Conservation (phyloP, 1,140 invertebrate species). For the Camponotus floridanus region DNA sequence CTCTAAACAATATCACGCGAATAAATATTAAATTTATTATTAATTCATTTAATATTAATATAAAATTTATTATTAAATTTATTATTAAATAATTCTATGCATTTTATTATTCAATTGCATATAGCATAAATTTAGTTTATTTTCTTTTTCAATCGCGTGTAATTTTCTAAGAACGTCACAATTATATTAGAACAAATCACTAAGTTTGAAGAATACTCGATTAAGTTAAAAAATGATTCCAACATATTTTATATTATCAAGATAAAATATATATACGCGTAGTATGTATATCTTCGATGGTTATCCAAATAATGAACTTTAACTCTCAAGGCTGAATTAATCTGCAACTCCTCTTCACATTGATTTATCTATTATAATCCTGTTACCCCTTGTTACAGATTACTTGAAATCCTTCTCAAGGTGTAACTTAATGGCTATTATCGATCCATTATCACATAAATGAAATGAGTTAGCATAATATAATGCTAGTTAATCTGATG, state of each 20-base stretch:
- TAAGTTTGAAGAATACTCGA: not conserved
- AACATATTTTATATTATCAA: not conserved
- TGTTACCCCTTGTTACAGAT: not conserved
- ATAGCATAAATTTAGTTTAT: not conserved
- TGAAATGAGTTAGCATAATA: not conserved
- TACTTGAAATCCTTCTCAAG: not conserved
- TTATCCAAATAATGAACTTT: conserved; percentile 26
- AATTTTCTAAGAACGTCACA: not conserved
- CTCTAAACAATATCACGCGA: not conserved
- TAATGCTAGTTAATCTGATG: not conserved
- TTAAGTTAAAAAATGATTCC: not conserved
- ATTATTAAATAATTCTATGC: no score
- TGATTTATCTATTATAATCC: conserved; percentile 3
- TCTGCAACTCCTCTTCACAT: not conserved
- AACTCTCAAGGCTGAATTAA: conserved; percentile 33
- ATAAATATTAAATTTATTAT: not conserved
- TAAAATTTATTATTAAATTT: no score
- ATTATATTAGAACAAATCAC: not conserved
- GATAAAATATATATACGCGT: not conserved
- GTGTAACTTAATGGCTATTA: conserved; percentile 7
- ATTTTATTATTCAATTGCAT: not conserved
- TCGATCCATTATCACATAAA: conserved; percentile 1
- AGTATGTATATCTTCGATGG: not conserved
- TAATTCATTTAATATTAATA: no score
- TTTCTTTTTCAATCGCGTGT: not conserved